These are phyloP conservation scores for Ditylenchus dipsaci DNA, from an alignment of 1,140 invertebrate species.

Conservation along the genomic window DNA sequence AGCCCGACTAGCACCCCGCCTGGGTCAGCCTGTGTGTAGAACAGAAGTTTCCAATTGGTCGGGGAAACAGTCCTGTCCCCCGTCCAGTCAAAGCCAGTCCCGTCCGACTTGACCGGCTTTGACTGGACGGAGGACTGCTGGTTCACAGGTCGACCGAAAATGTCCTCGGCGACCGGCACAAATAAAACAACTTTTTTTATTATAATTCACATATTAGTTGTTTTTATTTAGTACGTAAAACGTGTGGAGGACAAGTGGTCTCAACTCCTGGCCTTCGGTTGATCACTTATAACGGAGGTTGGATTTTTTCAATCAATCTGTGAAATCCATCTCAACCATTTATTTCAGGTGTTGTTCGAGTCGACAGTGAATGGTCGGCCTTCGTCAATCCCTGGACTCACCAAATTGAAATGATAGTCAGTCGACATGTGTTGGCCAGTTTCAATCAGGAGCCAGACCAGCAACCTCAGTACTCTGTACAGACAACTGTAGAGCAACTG, in stretches of 20 bases:
- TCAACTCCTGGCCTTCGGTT: slow-evolving; percentile 44
- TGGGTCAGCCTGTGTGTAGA: too few species aligned
- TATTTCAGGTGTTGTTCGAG: slow-evolving; percentile 18
- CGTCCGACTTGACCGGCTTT: too few species aligned
- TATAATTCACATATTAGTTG: too few species aligned
- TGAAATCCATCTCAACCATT: background rate
- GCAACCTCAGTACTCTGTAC: background rate
- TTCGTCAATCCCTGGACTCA: slow-evolving; percentile 88
- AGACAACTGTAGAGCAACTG: slow-evolving; percentile 10
- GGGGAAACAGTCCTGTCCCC: too few species aligned
- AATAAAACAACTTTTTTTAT: too few species aligned
- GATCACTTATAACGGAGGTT: slow-evolving; percentile 46
- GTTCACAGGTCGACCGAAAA: too few species aligned
- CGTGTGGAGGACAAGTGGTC: slow-evolving; percentile 39
- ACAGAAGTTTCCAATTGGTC: too few species aligned
- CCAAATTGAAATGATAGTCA: slow-evolving; percentile 82
- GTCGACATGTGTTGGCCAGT: slow-evolving; percentile 71
- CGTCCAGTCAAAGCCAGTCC: too few species aligned
- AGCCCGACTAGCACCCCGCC: too few species aligned
- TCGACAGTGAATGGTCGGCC: slow-evolving; percentile 81
- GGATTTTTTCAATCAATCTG: background rate
- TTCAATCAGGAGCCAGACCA: slow-evolving; percentile 26
- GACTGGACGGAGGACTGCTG: too few species aligned
- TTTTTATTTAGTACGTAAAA: slow-evolving; percentile 46
- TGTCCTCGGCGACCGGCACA: too few species aligned